phyloP scores from a whole-genome alignment of 2,888 invertebrate genomes.

The Ectemnius continuus region DNA sequence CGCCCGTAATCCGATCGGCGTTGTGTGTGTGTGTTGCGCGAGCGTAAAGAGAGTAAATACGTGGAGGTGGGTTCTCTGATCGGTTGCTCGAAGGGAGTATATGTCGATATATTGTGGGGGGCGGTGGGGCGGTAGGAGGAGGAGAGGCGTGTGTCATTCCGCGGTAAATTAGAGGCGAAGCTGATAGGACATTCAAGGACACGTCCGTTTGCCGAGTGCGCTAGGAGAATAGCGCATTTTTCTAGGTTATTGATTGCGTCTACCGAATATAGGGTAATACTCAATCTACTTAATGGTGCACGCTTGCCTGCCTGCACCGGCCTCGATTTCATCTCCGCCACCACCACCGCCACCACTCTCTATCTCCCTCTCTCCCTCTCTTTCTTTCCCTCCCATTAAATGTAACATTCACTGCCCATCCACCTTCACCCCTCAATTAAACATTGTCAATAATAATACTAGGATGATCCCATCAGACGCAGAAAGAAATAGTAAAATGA shows the following conservation, averaged over 20 bases:
- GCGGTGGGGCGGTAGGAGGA: background rate
- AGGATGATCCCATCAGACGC: too few species aligned
- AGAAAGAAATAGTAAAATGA: too few species aligned
- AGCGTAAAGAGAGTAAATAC: too few species aligned
- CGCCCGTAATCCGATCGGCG: too few species aligned
- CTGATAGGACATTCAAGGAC: constrained; percentile 62
- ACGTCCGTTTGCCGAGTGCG: constrained; percentile 15
- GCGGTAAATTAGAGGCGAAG: constrained; percentile 56
- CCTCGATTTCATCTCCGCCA: constrained; percentile 67
- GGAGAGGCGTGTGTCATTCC: constrained; percentile 39
- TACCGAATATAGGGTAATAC: constrained; percentile 73
- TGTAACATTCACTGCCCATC: too few species aligned
- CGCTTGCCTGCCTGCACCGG: constrained; percentile 61
- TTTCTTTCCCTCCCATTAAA: constrained; percentile 46
- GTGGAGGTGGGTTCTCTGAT: too few species aligned
- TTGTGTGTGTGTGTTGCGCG: too few species aligned
- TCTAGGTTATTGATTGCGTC: constrained; percentile 68
- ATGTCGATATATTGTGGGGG: too few species aligned
- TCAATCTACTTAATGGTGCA: constrained; percentile 71
- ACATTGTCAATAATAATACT: too few species aligned
- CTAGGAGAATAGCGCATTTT: constrained; percentile 60
- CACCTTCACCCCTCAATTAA: too few species aligned
- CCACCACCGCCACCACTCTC: constrained; percentile 30
- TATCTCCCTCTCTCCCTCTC: constrained; percentile 47
- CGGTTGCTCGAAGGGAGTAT: too few species aligned